These are phyloP conservation scores for Pollachius pollachius DNA, from an alignment of 2,113 vertebrate genomes.

Conservation along the genomic window DNA sequence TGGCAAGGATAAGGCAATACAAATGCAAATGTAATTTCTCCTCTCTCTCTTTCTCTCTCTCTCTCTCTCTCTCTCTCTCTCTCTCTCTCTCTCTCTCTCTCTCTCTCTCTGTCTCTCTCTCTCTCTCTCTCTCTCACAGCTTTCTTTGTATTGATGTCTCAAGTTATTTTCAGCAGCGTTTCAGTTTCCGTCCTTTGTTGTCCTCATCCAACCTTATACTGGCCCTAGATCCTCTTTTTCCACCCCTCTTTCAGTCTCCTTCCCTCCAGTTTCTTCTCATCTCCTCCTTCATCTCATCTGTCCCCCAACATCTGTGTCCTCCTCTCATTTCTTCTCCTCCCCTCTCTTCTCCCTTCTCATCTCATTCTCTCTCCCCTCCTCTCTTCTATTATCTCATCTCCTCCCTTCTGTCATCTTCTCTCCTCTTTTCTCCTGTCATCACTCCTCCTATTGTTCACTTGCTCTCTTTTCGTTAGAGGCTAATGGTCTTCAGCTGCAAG, in stretches of 20 bases:
- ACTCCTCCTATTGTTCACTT: background rate
- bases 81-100: background rate
- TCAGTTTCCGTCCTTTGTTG: conserved; percentile 2
- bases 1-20: conserved; percentile 51
- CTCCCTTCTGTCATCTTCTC: background rate
- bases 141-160: background rate
- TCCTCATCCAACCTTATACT: background rate
- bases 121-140: background rate
- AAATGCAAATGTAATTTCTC: conserved; percentile 51
- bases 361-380: background rate
- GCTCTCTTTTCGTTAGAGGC: background rate
- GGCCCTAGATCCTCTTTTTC: background rate
- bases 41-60: background rate
- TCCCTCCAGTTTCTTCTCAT: background rate
- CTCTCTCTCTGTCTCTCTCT: background rate
- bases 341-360: background rate
- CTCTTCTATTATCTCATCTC: background rate
- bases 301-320: background rate
- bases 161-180: too few relatives aligned
- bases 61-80: background rate
- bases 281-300: background rate
- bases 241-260: background rate
- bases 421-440: background rate
- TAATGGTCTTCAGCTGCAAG: conserved; percentile 9
- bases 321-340: background rate